phyloP scores from a whole-genome alignment of 23 tunicate genomes.

The Ciona savignyi region DNA sequence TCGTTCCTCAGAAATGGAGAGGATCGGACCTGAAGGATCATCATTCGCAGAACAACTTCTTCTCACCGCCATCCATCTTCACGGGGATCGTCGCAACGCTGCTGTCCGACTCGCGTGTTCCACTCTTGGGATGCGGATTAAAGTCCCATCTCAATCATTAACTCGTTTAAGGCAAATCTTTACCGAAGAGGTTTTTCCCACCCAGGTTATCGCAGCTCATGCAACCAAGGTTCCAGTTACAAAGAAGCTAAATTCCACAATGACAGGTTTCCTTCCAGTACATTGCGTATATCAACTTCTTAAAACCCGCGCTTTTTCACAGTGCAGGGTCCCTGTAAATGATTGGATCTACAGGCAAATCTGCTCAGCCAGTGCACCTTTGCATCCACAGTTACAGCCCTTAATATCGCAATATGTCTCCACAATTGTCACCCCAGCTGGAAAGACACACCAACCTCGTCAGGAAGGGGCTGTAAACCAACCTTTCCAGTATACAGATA shows the following conservation, averaged over 20 bases:
- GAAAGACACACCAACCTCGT: conserved; percentile 32
- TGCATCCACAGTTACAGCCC: conserved; percentile 84
- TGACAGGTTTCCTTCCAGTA: conserved; percentile 86
- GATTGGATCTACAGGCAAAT: conserved; percentile 95
- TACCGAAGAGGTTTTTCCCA: conserved; percentile 90
- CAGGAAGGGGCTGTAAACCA: conserved; percentile 59
- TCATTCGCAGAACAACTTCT: conserved; percentile 89
- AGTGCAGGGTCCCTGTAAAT: conserved; percentile 36
- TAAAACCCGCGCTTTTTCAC: conserved; percentile 83
- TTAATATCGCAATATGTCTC: conserved; percentile 56
- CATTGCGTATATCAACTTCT: conserved; percentile 91
- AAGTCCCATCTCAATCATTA: conserved; percentile 54
- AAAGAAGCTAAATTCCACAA: conserved; percentile 41
- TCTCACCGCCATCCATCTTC: conserved; percentile 80
- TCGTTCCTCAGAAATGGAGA: conserved; percentile 69
- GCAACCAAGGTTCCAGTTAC: conserved; percentile 83
- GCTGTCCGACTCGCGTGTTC: conserved; percentile 77
- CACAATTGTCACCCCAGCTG: conserved; percentile 64
- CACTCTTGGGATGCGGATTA: conserved; percentile 74
- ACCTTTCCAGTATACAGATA: conserved; percentile 58
- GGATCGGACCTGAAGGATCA: conserved; percentile 65
- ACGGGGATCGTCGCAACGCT: conserved; percentile 52
- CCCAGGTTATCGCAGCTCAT: conserved; percentile 83
- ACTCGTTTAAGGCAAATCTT: conserved; percentile 64
- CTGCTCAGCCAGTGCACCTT: conserved; percentile 57